A percentile compares a stretch with the other conserved stretches of the same genome.
phyloP scores from a whole-genome alignment of 2,797 vertebrate species.

The Amazona finschi region DNA sequence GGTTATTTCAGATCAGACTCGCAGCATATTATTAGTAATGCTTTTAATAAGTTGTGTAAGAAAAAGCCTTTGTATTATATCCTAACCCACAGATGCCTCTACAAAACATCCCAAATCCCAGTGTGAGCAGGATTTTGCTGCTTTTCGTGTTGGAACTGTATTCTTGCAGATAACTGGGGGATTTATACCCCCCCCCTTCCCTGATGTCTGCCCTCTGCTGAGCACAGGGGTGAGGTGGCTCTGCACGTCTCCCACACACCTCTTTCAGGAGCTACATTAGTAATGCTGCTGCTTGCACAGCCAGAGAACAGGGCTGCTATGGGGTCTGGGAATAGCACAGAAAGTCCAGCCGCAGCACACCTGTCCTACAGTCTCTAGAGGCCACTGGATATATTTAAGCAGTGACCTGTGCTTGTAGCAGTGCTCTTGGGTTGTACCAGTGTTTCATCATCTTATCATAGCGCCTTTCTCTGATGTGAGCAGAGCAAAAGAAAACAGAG shows the following conservation, averaged over 20 bases:
- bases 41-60: constrained; percentile 42
- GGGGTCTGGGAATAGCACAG: background rate
- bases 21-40: background rate
- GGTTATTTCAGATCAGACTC: constrained; percentile 27
- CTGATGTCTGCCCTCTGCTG: background rate
- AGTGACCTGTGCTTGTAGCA: background rate
- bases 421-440: background rate
- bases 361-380: background rate
- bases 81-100: background rate
- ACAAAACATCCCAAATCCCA: background rate
- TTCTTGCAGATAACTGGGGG: background rate
- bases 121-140: background rate
- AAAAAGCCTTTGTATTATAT: constrained; percentile 24
- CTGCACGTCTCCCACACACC: background rate
- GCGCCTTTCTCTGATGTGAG: background rate
- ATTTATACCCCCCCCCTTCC: background rate
- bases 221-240: background rate
- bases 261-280: background rate
- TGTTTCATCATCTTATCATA: background rate
- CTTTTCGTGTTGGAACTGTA: background rate
- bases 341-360: background rate
- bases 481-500: background rate
- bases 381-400: background rate
- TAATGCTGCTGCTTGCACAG: background rate
- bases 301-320: background rate